These are phyloP conservation scores for Staurois parvus DNA, from an alignment of 2,797 vertebrate genomes.

Conservation along the genomic window DNA sequence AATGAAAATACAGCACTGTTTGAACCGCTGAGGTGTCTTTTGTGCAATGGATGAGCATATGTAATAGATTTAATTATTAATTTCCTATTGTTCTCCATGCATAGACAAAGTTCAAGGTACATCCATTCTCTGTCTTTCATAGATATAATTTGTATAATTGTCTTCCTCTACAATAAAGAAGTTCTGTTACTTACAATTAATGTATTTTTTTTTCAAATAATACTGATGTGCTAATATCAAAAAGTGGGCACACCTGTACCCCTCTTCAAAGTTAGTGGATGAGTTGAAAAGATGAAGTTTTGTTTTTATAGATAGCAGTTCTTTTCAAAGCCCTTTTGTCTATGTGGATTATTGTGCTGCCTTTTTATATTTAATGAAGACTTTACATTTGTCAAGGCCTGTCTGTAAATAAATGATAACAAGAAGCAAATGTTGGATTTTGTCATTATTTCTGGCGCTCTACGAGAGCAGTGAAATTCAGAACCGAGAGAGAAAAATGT, in stretches of 20 bases:
- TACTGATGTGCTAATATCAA: slow-evolving; percentile 79
- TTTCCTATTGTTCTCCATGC: slow-evolving; percentile 81
- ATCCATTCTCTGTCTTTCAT: slow-evolving; percentile 90
- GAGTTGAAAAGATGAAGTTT: slow-evolving; percentile 72
- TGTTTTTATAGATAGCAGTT: slow-evolving; percentile 67
- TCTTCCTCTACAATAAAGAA: slow-evolving; percentile 86
- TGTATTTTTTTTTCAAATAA: slow-evolving; percentile 61
- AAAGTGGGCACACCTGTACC: slow-evolving; percentile 81
- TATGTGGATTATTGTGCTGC: slow-evolving; percentile 80
- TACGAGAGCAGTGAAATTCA: slow-evolving; percentile 80
- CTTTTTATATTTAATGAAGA: slow-evolving; percentile 85
- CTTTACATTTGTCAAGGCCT: slow-evolving; percentile 87
- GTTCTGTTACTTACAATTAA: slow-evolving; percentile 69
- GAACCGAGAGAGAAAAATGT: slow-evolving; percentile 76
- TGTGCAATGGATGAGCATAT: slow-evolving; percentile 93
- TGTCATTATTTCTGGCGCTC: slow-evolving; percentile 70
- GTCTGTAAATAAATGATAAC: slow-evolving; percentile 85
- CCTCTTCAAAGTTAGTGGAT: slow-evolving; percentile 79
- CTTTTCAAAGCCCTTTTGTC: slow-evolving; percentile 79
- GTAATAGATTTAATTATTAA: slow-evolving; percentile 99
- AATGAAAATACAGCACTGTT: slow-evolving; percentile 80
- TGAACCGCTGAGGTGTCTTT: slow-evolving; percentile 81
- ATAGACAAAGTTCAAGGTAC: slow-evolving; percentile 87
- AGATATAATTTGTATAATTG: slow-evolving; percentile 98
- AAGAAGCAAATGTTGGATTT: slow-evolving; percentile 77